phyloP scores from a whole-genome alignment of 2,797 vertebrate species.

The Pelochelys cantorii region DNA sequence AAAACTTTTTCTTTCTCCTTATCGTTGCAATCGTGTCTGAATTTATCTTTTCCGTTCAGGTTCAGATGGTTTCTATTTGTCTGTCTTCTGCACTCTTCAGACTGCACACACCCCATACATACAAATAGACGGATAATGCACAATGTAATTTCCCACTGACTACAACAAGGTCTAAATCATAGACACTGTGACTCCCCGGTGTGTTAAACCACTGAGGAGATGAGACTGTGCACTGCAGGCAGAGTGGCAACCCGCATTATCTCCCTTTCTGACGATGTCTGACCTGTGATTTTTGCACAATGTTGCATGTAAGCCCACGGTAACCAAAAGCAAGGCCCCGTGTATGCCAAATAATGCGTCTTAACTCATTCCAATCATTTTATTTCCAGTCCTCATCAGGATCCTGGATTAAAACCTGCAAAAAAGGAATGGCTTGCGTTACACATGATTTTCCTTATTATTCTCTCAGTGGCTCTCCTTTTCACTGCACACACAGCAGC shows the following conservation, averaged over 20 bases:
- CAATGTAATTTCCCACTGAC: not conserved
- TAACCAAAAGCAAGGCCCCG: not conserved
- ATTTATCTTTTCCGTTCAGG: conserved; percentile 50
- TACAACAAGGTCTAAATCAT: not conserved
- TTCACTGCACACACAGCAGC: not conserved
- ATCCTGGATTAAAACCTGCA: not conserved
- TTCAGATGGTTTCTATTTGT: not conserved
- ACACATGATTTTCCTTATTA: not conserved
- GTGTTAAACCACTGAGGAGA: not conserved
- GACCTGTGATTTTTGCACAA: not conserved
- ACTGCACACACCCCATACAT: rapidly evolving
- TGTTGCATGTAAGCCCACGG: rapidly evolving
- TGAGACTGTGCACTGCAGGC: not conserved
- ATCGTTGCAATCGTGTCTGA: conserved; percentile 35
- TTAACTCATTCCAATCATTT: not conserved
- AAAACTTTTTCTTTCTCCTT: conserved; percentile 14
- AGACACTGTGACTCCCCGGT: not conserved
- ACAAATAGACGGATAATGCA: not conserved
- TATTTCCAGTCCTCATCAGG: not conserved
- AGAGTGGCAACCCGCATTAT: not conserved
- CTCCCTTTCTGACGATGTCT: not conserved
- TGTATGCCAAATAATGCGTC: not conserved
- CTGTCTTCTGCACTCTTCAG: conserved; percentile 25
- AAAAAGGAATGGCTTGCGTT: not conserved
- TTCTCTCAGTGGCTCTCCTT: not conserved